These are phyloP conservation scores for Solenopsis fugax DNA, from an alignment of 1,140 invertebrate genomes.

Conservation along the genomic window DNA sequence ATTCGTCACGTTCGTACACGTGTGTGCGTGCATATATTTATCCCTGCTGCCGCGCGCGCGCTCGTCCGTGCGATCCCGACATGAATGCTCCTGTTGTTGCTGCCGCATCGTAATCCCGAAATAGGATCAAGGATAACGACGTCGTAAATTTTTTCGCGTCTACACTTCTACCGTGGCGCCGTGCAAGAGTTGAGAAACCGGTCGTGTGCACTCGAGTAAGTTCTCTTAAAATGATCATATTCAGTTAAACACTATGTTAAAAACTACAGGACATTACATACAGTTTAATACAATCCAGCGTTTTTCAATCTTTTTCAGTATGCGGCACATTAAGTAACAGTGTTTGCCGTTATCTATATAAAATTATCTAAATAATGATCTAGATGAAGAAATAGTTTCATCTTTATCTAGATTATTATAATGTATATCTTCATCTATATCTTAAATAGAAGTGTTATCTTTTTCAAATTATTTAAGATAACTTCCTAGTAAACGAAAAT, in stretches of 20 bases:
- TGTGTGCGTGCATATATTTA: too few relatives aligned
- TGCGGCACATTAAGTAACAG: too few relatives aligned
- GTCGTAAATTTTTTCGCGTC: constrained; percentile 36
- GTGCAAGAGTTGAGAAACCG: constrained; percentile 38
- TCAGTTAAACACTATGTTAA: background rate
- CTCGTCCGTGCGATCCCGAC: background rate
- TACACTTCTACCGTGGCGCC: background rate
- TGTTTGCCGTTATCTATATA: too few relatives aligned
- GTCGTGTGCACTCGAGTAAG: constrained; percentile 46
- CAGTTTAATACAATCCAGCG: constrained; percentile 3
- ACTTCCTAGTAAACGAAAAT: too few relatives aligned
- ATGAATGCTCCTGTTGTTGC: constrained; percentile 22
- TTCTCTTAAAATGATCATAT: constrained; percentile 11
- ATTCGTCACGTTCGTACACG: background rate
- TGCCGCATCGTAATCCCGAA: constrained; percentile 46
- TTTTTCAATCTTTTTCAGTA: too few relatives aligned
- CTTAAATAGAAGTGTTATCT: too few relatives aligned
- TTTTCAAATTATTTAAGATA: too few relatives aligned
- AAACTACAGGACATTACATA: background rate
- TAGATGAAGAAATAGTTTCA: too few relatives aligned
- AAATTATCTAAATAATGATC: too few relatives aligned
- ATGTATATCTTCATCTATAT: too few relatives aligned
- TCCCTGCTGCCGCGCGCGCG: background rate
- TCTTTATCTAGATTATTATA: too few relatives aligned
- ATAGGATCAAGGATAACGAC: constrained; percentile 65